Conservation (phyloP, 2,113 vertebrate species). For the Embiotoca jacksoni region DNA sequence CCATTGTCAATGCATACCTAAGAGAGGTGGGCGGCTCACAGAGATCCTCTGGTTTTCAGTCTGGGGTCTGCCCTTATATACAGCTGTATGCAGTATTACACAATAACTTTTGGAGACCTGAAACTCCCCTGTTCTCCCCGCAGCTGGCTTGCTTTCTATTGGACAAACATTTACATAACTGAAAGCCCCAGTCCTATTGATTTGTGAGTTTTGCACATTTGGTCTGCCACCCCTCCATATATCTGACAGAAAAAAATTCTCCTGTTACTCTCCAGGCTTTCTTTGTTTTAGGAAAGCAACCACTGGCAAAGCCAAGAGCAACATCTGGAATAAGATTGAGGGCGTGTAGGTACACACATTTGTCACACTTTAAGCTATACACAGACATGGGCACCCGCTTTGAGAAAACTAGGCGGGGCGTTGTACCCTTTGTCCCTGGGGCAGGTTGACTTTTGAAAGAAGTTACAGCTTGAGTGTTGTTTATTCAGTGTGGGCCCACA, state of each 20-base stretch:
- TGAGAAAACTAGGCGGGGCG: not conserved
- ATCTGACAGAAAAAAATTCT: slow-evolving; percentile 11
- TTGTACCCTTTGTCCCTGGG: not conserved
- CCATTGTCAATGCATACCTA: slow-evolving; percentile 62
- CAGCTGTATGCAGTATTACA: slow-evolving; percentile 56
- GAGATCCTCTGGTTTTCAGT: slow-evolving; percentile 40
- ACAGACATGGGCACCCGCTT: not conserved
- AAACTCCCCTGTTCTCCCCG: slow-evolving; percentile 53
- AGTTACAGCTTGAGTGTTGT: not conserved
- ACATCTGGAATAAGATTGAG: slow-evolving; percentile 33
- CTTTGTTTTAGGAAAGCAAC: slow-evolving; percentile 49
- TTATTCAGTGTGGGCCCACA: not conserved
- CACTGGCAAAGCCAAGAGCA: slow-evolving; percentile 2
- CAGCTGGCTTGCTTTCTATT: slow-evolving; percentile 61
- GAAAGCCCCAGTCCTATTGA: slow-evolving; percentile 35
- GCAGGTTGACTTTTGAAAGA: not conserved
- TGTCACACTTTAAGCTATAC: not conserved
- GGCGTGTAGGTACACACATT: not conserved
- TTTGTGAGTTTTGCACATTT: slow-evolving; percentile 47
- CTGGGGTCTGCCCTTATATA: slow-evolving; percentile 77
- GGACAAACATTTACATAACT: slow-evolving; percentile 76
- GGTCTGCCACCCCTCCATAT: not conserved
- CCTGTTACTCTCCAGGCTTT: not conserved
- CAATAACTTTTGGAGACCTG: slow-evolving; percentile 59
- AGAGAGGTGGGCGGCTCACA: slow-evolving; percentile 37